A percentile compares a stretch with the other conserved stretches of the same genome.
These are phyloP conservation scores for Vanessa atalanta DNA, from an alignment of 1,140 invertebrate genomes.

Conservation along the genomic window DNA sequence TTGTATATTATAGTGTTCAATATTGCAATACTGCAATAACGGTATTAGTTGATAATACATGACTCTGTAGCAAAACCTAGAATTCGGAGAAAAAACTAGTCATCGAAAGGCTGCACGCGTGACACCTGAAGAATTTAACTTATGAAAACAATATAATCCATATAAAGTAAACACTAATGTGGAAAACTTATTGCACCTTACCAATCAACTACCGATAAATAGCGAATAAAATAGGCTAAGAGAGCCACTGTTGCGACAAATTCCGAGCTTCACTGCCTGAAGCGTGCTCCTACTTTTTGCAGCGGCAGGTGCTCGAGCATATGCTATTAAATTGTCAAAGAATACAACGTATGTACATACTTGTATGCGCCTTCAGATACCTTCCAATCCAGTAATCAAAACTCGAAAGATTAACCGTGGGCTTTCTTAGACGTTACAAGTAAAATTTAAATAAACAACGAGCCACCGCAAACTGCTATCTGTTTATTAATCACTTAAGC, in stretches of 20 bases:
- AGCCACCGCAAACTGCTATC: constrained; percentile 29
- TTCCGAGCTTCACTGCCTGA: constrained; percentile 72
- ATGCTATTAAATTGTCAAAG: constrained; percentile 80
- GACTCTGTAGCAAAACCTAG: constrained; percentile 2
- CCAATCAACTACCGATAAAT: constrained; percentile 78
- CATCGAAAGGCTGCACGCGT: constrained; percentile 23
- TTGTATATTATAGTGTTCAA: background rate
- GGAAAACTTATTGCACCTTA: constrained; percentile 67
- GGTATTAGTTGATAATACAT: constrained; percentile 1
- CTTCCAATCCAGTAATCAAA: constrained; percentile 67
- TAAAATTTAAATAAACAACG: constrained; percentile 24
- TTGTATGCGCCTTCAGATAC: constrained; percentile 55
- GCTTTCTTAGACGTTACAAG: constrained; percentile 13
- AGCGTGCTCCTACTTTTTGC: constrained; percentile 77
- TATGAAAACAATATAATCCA: constrained; percentile 38
- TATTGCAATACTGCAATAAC: background rate
- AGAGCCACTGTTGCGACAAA: constrained; percentile 70
- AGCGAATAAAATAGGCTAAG: constrained; percentile 74
- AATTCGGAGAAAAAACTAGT: constrained; percentile 18
- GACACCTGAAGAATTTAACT: constrained; percentile 43
- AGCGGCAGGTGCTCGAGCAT: constrained; percentile 74
- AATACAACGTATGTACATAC: constrained; percentile 52
- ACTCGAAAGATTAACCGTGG: constrained; percentile 46
- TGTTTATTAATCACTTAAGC: constrained; percentile 33
- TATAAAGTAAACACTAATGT: constrained; percentile 37